These are phyloP conservation scores for Notospermus geniculatus DNA, from an alignment of 1,140 invertebrate genomes.

Conservation along the genomic window DNA sequence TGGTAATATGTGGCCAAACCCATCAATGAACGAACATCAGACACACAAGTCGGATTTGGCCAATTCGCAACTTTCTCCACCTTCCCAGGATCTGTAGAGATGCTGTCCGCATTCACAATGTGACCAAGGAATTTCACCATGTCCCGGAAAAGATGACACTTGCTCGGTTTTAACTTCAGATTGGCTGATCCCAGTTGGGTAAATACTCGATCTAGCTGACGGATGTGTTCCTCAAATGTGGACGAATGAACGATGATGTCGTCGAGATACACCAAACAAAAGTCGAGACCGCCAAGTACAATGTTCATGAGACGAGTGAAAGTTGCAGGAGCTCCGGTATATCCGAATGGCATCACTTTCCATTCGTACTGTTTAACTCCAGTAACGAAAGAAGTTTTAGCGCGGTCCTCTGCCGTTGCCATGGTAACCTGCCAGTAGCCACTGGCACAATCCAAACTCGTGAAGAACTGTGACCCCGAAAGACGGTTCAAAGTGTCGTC, in stretches of 20 bases:
- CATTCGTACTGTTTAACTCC: conserved; percentile 25
- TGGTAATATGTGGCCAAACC: too few species aligned
- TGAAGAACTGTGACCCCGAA: conserved; percentile 26
- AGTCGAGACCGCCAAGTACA: conserved; percentile 21
- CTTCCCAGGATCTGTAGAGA: too few species aligned
- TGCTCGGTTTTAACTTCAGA: too few species aligned
- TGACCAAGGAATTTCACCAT: too few species aligned
- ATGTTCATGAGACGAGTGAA: too few species aligned
- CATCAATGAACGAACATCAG: too few species aligned
- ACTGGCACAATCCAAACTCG: conserved; percentile 24
- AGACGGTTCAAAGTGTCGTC: conserved; percentile 33
- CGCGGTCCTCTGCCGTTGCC: conserved; percentile 28
- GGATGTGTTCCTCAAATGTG: conserved; percentile 10
- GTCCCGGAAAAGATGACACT: conserved; percentile 42
- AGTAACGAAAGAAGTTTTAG: conserved; percentile 45
- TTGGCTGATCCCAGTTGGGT: conserved; percentile 10
- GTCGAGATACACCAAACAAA: conserved; percentile 16
- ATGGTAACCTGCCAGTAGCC: conserved; percentile 55
- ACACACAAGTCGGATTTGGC: conserved; percentile 52
- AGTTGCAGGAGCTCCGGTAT: conserved; percentile 22
- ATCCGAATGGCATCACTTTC: conserved; percentile 14
- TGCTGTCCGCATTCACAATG: too few species aligned
- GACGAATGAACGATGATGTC: conserved; percentile 11
- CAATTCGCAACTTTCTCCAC: too few species aligned
- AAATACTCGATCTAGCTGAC: conserved; percentile 5